phyloP scores from a whole-genome alignment of 2,113 vertebrate species.

The Myrmophylax atrothorax region DNA sequence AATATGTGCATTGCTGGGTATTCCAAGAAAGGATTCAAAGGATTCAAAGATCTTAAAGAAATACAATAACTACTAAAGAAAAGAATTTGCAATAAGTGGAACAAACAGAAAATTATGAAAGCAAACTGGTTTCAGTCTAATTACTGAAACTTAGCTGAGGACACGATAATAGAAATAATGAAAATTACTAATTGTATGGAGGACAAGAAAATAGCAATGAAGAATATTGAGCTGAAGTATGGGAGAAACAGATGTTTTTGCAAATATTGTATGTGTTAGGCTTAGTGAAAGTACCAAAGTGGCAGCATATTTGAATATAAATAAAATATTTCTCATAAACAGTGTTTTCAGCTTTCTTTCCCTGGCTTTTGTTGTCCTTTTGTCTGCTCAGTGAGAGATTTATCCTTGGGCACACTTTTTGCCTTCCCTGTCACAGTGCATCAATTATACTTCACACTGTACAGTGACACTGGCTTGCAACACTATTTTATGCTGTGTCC shows the following conservation, averaged over 20 bases:
- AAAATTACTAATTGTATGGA: conserved; percentile 35
- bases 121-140: conserved; percentile 49
- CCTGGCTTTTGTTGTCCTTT: not conserved
- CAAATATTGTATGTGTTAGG: conserved; percentile 2
- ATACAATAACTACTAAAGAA: conserved; percentile 44
- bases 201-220: conserved; percentile 16
- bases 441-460: conserved; percentile 1
- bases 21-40: conserved; percentile 9
- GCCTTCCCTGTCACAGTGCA: conserved; percentile 11
- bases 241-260: conserved; percentile 38
- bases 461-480: not conserved
- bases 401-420: conserved; percentile 23
- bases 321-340: conserved; percentile 1
- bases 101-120: conserved; percentile 49
- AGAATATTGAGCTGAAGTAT: conserved; percentile 3
- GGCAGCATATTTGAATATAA: conserved; percentile 26
- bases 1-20: not conserved
- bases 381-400: conserved; percentile 4
- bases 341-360: not conserved
- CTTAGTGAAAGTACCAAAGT: conserved; percentile 11
- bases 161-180: conserved; percentile 61
- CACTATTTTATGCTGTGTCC: not conserved
- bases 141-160: conserved; percentile 44
- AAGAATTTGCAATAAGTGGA: conserved; percentile 46
- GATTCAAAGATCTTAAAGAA: conserved; percentile 54